phyloP scores from a whole-genome alignment of 2,888 invertebrate genomes.

The Pandemis heparana region DNA sequence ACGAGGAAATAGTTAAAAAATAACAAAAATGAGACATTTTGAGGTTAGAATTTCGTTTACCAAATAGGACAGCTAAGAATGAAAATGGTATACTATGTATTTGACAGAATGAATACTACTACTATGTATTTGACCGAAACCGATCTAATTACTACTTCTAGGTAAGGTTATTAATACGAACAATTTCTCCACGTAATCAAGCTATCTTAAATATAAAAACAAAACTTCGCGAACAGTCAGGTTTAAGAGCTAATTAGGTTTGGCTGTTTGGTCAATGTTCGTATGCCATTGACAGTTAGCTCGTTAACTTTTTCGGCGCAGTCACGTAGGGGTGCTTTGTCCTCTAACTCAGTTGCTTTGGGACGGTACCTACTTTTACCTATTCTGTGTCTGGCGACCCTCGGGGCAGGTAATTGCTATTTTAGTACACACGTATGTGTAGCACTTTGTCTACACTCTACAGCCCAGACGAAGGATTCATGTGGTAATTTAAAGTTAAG shows the following conservation, averaged over 20 bases:
- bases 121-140: too few species aligned
- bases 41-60: too few species aligned
- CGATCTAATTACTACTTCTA: too few species aligned
- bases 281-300: background rate
- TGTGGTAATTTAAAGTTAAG: background rate
- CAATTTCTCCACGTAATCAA: too few species aligned
- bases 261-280: background rate
- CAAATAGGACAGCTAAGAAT: too few species aligned
- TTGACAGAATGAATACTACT: too few species aligned
- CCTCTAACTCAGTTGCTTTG: slow-evolving; percentile 22
- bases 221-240: background rate
- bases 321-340: slow-evolving; percentile 28
- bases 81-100: too few species aligned
- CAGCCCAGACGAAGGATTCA: background rate
- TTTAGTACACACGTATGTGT: background rate
- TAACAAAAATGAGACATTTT: too few species aligned
- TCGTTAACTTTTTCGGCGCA: slow-evolving; percentile 27
- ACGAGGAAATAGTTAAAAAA: too few species aligned
- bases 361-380: slow-evolving; percentile 1
- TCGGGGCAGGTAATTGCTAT: background rate
- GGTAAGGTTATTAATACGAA: too few species aligned
- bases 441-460: background rate
- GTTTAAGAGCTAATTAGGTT: slow-evolving; percentile 15
- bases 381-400: background rate
- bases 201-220: too few species aligned